Conservation (phyloP, 2,797 vertebrate genomes). For the Antennarius maculatus region DNA sequence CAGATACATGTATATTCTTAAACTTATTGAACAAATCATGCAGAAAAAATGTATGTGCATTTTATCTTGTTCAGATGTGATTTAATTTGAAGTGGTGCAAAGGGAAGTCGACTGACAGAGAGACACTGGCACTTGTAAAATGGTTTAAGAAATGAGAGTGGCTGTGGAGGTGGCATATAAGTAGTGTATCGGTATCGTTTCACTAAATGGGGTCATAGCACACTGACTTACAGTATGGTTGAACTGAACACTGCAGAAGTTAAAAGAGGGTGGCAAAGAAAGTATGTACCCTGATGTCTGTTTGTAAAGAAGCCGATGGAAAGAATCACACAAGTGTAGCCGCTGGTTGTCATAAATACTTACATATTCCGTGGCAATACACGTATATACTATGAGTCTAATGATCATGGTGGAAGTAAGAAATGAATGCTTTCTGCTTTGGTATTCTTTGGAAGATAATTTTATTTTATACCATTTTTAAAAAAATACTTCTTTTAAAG, state of each 20-base stretch:
- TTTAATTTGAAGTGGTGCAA: slow-evolving; percentile 39
- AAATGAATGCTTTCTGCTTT: slow-evolving; percentile 31
- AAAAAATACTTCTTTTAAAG: slow-evolving; percentile 36
- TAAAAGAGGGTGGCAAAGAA: slow-evolving; percentile 49
- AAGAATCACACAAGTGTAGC: slow-evolving; percentile 34
- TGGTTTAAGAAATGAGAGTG: slow-evolving; percentile 49
- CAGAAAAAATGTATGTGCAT: slow-evolving; percentile 59
- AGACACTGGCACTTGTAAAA: slow-evolving; percentile 53
- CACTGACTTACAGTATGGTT: slow-evolving; percentile 26
- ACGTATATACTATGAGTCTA: slow-evolving; percentile 5
- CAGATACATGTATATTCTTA: slow-evolving; percentile 63
- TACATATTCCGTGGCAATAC: slow-evolving; percentile 21
- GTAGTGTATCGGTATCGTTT: slow-evolving; percentile 21
- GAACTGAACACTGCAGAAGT: slow-evolving; percentile 38
- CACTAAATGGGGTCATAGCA: slow-evolving; percentile 25
- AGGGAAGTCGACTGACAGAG: slow-evolving; percentile 42
- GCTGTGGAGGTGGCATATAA: slow-evolving; percentile 48
- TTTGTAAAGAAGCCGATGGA: slow-evolving; percentile 38
- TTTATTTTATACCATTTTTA: slow-evolving; percentile 55
- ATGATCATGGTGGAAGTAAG: slow-evolving; percentile 34
- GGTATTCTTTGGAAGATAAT: slow-evolving; percentile 16
- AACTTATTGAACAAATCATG: slow-evolving; percentile 72
- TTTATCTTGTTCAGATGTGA: slow-evolving; percentile 59
- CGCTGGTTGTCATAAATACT: slow-evolving; percentile 28
- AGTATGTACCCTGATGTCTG: slow-evolving; percentile 51